Conservation (phyloP, 2,113 vertebrate genomes). For the Rousettus leschenaultii region DNA sequence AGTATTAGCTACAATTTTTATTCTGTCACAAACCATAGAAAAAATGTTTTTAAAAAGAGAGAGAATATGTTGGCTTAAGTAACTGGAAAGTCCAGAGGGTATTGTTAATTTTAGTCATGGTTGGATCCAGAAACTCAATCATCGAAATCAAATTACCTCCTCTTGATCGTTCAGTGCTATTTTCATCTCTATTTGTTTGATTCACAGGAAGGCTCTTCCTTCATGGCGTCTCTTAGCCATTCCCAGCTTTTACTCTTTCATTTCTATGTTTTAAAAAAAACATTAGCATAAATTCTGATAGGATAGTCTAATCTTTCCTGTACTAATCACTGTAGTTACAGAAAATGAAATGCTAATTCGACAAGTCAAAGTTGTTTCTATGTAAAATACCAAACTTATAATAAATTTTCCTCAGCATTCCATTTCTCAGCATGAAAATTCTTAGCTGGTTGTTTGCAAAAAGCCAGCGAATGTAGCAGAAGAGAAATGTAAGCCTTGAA, state of each 20-base stretch:
- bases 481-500: conserved; percentile 47
- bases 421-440: conserved; percentile 53
- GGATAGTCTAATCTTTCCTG: not conserved
- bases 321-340: not conserved
- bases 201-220: not conserved
- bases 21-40: conserved; percentile 21
- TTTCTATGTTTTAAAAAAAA: not conserved
- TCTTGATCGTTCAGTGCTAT: not conserved
- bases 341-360: not conserved
- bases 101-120: not conserved
- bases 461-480: conserved; percentile 33
- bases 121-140: not conserved
- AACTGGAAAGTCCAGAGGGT: not conserved
- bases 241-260: not conserved
- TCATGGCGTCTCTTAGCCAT: not conserved
- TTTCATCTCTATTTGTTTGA: not conserved
- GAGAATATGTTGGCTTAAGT: not conserved
- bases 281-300: not conserved
- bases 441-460: conserved; percentile 53
- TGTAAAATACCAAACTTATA: conserved; percentile 72
- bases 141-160: not conserved
- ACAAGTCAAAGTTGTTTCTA: not conserved
- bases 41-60: not conserved
- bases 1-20: conserved; percentile 30
- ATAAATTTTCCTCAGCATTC: conserved; percentile 57